Base-by-base conservation (phyloP, 2,797 vertebrate genomes). In the Dicrostonyx torquatus region DNA sequence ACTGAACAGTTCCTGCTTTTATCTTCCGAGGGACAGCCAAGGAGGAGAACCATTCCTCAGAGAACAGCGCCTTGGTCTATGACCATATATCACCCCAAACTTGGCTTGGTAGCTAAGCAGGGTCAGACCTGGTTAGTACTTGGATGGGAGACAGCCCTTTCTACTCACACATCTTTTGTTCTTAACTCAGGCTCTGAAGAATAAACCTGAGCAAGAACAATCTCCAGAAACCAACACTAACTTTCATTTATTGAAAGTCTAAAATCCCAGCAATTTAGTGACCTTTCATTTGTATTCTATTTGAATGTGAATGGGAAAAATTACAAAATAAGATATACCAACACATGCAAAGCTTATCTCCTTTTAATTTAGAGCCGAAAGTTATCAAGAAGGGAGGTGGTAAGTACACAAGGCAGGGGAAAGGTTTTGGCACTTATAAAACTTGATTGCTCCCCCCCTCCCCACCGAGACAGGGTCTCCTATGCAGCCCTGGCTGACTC, bases 401-500 rank as follows among this genome's bases (percentile, higher is more conserved):
- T 77, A 91, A 90, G 53, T 93, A 10, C 75, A 85, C 7, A 43
- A 48, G n/a, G 68, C 62, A 92, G 93, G 93, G 26, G 15, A 72
- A 92, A 66, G n/a, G 82, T 79, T 94, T 95, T 72, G 50, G 4
- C 11, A 94, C 10, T 77, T 88, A 60, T 15, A 72, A 94, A 92
- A 77, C 68, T 89, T 73, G 72, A 24, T 43, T 83, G 6, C 48
- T 43, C 18, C 13, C 24, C 13, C 0, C 1, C 12, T 2, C 14
- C 1, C 2, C 55, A 20, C 79, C 43, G 55, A 62, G 79, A 40
- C 37, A 62, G 78, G n/a, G n/a, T 29, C 50, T 78, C 53, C 77
- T 58, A 15, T 26, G 77, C 6, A 58, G 22, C n/a, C 20, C 20
- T 37, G n/a, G n/a, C n/a, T 5, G 22, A 58, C 55, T 40, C 53